Evolutionary conservation across 1,140 invertebrate genomes (phyloP).

Genomic region (Orchestia grillus): DNA sequence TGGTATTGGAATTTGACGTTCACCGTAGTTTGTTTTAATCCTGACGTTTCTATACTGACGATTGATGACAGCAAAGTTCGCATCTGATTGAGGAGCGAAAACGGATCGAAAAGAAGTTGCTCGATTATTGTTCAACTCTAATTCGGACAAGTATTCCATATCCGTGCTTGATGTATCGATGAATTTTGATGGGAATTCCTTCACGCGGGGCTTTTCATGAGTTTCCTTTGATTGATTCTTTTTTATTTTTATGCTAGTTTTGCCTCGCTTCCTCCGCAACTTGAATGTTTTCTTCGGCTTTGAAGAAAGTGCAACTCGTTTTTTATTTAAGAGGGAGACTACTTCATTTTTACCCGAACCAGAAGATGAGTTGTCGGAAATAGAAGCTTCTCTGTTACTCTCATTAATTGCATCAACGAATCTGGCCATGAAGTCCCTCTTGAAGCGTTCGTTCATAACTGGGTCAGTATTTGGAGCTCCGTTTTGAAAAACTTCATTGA

Average conservation of each 20-base stretch:
- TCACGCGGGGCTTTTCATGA: not conserved
- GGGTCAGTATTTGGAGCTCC: conserved; percentile 34
- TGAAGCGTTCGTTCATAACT: conserved; percentile 27
- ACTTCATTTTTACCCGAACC: not conserved
- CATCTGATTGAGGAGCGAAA: not conserved
- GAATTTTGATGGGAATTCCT: not conserved
- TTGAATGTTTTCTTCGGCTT: conserved; percentile 16
- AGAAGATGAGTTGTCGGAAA: not conserved
- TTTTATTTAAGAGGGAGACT: conserved; percentile 15
- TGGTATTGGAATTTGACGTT: conserved; percentile 43
- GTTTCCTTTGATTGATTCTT: not conserved
- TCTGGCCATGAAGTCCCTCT: conserved; percentile 15
- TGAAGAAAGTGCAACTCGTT: not conserved
- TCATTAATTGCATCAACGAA: conserved; percentile 26
- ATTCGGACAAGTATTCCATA: conserved; percentile 30
- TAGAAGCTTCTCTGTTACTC: conserved; percentile 11
- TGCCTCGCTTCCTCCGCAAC: not conserved
- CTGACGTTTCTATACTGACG: conserved; percentile 10
- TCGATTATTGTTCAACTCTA: not conserved
- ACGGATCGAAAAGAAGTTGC: not conserved
- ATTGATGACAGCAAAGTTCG: conserved; percentile 34
- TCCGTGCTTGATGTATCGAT: conserved; percentile 34
- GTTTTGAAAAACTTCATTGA: conserved; percentile 52
- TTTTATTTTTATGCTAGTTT: not conserved
- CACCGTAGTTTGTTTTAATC: conserved; percentile 39